Evolutionary conservation across 2,113 vertebrate genomes (phyloP), one percentile per base, ranked within the genome.

Genomic region (Ramphastos sulfuratus): DNA sequence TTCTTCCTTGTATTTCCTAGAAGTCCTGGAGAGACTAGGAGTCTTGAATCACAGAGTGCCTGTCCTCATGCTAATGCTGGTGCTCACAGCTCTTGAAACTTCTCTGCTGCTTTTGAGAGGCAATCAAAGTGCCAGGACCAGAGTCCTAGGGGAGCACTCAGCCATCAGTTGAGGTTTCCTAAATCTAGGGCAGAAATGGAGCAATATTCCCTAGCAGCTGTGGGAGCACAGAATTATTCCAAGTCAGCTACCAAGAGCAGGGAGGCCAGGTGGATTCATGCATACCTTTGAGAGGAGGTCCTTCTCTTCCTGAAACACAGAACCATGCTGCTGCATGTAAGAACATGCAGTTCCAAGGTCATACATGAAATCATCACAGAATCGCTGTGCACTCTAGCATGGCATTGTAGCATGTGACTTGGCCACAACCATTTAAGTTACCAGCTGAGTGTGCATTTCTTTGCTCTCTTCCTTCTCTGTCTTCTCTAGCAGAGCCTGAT

Each of bases 1-100:
- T 85, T 87, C 76, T 96, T 85, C 73, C 75, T 33, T 64, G 3
- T 37, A 15, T 87, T 95, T 96, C 95, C 90, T 94, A 92, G 96
- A 96, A 96, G 44, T 88, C 54, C 69, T 3, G 1, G 50, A 48
- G 54, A 81, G 33, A 9, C 18, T 72, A 33, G 8, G 48, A 74
- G 54, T 88, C 90, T 86, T 64, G 58, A 88, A 86, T 80, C 60
- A 89, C 59, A 1, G 1, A 12, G 12, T 31, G 58, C 54, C 90
- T 83, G 37, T 58, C 87, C 69, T 70, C 28, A 10, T 4, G 46
- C 33, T 87, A 5, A 37, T 2, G 7, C 27, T 90, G 55, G 28
- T 90, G 60, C 71, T 85, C 2, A 0, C 13, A 67, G 54, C 9
- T 39, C 58, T 19, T 69, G 69, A 27, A 70, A 50, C 20, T 56